Base-by-base conservation (phyloP, 2,888 invertebrate genomes). In the Rotaria macrura region DNA sequence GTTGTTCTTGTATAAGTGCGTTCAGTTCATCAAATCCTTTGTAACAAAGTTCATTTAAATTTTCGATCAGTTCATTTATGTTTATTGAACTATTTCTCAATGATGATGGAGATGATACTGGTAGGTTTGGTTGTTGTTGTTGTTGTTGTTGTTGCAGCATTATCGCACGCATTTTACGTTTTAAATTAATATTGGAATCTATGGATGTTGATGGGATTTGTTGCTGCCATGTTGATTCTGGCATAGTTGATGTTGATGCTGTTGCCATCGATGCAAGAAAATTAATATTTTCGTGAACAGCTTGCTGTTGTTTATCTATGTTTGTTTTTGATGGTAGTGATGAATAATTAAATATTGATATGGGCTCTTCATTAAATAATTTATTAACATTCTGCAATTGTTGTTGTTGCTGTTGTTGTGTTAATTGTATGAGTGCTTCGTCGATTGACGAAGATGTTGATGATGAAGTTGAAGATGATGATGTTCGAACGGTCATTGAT, bases 11-110 rank as follows among this genome's bases (percentile, higher is more conserved):
- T 79, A 79, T 79, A 23, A 79, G 79, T 25, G 43, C n/a, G 43
- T 79, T 79, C 12, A 79, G 20, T 43, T 79, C 79, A 79, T 79
- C 79, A 43, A 79, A 79, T 14, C 79, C 79, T 43, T 43, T 40
- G 20, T 79, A 79, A n/a, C 79, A 79, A 25, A 79, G 43, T 43
- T 79, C 79, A 43, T 79, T 79, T n/a, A 79, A n/a, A 79, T 43
- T 79, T 43, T 43, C 25, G 7, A 79, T 10, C n/a, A 79, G 43
- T 79, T 79, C 79, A 43, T 79, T 23, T 1, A 79, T 79, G n/a
- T 79, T 79, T 0, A 14, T 20, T 1, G 65, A 34, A 65, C 38
- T 65, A 25, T 40, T 43, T 43, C n/a, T 40, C 34, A 3, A 43
- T 43, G 43, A 7, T 23, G 40, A 79, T 38, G 14, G 17, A 38